Evolutionary conservation across 2,113 vertebrate species (phyloP).

Genomic region (Syrmaticus mikado): DNA sequence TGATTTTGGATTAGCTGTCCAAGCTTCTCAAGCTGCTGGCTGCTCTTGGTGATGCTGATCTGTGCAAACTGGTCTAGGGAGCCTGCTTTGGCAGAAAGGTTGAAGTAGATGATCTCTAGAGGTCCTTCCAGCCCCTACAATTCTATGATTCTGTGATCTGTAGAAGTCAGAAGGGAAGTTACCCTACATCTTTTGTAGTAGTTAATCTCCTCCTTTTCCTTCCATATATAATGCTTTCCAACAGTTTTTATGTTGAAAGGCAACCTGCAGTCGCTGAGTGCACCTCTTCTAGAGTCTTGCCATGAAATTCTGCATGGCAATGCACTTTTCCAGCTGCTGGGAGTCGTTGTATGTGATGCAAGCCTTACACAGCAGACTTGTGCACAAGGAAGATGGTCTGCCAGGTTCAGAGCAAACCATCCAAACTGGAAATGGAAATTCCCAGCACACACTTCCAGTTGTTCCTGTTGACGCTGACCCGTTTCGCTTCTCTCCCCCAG

Average conservation of each 20-base stretch:
- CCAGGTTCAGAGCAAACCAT: neutral
- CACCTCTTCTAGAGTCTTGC: no score
- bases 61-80: neutral
- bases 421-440: neutral
- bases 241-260: neutral
- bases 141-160: no score
- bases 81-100: no score
- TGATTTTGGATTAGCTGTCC: neutral
- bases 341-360: neutral
- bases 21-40: neutral
- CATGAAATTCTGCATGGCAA: neutral
- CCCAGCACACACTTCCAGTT: neutral
- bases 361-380: neutral
- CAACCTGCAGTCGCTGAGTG: neutral
- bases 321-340: neutral
- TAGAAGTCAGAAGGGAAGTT: neutral
- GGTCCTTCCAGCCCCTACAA: no score
- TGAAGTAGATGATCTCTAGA: no score
- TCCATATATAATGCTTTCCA: neutral
- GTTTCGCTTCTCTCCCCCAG: conserved; percentile 64
- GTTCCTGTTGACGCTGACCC: rapidly evolving
- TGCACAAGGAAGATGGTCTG: neutral
- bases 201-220: neutral
- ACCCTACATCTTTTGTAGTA: neutral
- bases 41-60: neutral